Conservation (phyloP, 1,140 invertebrate genomes). For the Pomacea maculata region DNA sequence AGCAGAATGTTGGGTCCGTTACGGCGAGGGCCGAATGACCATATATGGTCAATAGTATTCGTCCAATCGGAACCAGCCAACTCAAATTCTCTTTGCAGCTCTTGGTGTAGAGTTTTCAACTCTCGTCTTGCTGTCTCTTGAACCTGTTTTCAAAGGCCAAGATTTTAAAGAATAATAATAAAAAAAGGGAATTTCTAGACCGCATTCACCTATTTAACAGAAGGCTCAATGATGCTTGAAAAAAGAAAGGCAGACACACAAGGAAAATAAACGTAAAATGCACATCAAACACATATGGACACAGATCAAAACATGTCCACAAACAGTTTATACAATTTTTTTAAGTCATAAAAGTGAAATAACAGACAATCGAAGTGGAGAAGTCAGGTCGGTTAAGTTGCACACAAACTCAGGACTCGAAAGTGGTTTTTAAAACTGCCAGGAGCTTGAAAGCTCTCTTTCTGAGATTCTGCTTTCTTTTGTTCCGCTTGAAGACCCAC, state of each 20-base stretch:
- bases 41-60: slow-evolving; percentile 78
- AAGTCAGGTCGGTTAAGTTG: too few relatives aligned
- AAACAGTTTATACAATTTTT: neutral
- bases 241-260: neutral
- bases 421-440: too few relatives aligned
- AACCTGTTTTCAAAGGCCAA: slow-evolving; percentile 12
- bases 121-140: slow-evolving; percentile 60
- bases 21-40: slow-evolving; percentile 89
- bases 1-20: slow-evolving; percentile 90
- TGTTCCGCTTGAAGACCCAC: too few relatives aligned
- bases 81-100: slow-evolving; percentile 74
- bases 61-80: slow-evolving; percentile 70
- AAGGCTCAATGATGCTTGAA: neutral
- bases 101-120: slow-evolving; percentile 72
- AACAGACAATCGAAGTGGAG: too few relatives aligned
- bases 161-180: neutral
- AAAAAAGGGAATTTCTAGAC: too few relatives aligned
- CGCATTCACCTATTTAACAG: too few relatives aligned
- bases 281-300: neutral
- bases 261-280: neutral
- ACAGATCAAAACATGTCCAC: neutral
- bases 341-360: too few relatives aligned
- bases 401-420: too few relatives aligned
- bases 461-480: too few relatives aligned
- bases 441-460: too few relatives aligned